Evolutionary conservation across 2,888 invertebrate genomes (phyloP), one percentile per base, ranked within the genome.

Genomic region (Sphaerophoria taeniata): DNA sequence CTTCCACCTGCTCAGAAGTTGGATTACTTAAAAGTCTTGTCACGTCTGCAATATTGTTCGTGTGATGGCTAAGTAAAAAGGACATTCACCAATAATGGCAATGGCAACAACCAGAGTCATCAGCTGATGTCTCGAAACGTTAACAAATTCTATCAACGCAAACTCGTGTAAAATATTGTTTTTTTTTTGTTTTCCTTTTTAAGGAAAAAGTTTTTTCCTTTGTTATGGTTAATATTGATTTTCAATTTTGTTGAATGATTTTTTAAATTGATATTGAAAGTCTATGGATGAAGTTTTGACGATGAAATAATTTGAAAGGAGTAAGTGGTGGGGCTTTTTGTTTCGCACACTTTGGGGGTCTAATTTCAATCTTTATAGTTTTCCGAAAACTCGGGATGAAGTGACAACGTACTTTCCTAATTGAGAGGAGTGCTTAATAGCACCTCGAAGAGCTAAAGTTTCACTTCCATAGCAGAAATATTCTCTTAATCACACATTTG

Each of bases 61-160:
- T 67, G 67, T 67, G 53, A 43, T 67, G 16, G 51, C 53, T 67
- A 24, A 53, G 53, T 43, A 67, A 67, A 67, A 67, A 67, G 53
- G 53, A 67, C 39, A 67, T 67, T 67, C 39, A 67, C 31, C 24
- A 24, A 2, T 61, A 33, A 39, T 24, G 24, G n/a, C 51, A 51
- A 6, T 51, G 36, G 33, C 65, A 31, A 39, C 73, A 69, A 36
- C 53, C 33, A 47, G 33, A 31, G 7, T 4, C 36, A 63, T 31
- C 47, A 53, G 39, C 53, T 39, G 65, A 51, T 60, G 63, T 36
- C 39, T 12, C 31, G 6, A 43, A 61, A 61, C 14, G 63, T 72
- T 43, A 36, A 43, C 45, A 74, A 83, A 83, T 84, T 74, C 73
- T 49, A 83, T 83, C 51, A 82, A 55, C 60, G 67, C n/a, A 71